These are phyloP conservation scores for Trichogramma evanescens DNA, from an alignment of 2,888 invertebrate species.

Conservation along the genomic window DNA sequence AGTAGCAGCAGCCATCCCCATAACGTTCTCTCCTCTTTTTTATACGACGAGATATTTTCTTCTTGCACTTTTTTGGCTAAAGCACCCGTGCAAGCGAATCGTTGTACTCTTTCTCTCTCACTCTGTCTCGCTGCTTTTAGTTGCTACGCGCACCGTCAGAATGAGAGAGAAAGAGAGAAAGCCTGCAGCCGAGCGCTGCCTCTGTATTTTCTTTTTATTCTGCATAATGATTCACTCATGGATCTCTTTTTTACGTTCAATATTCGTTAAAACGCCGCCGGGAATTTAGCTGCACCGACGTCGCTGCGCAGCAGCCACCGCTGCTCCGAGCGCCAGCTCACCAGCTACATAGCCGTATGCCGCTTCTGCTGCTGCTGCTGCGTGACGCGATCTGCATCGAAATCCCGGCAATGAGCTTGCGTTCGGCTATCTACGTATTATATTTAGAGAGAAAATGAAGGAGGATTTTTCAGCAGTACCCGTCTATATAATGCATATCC, in stretches of 20 bases:
- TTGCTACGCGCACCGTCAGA: no score
- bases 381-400: constrained; percentile 22
- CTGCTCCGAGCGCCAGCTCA: no score
- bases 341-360: no score
- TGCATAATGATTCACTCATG: constrained; percentile 19
- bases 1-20: neutral
- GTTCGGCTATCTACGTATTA: no score
- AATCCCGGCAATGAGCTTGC: constrained; percentile 23
- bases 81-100: constrained; percentile 12
- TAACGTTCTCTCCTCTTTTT: constrained; percentile 8
- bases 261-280: constrained; percentile 22
- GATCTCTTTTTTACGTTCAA: constrained; percentile 2
- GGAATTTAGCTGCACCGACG: constrained; percentile 8
- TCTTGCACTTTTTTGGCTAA: constrained; percentile 16
- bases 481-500: no score
- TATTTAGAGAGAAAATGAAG: no score
- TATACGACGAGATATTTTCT: constrained; percentile 19
- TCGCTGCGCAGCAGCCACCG: no score
- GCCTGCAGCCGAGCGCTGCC: no score
- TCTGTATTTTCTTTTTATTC: constrained; percentile 16
- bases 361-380: no score
- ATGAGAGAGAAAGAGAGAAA: no score
- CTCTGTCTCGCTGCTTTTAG: neutral
- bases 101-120: constrained; percentile 11
- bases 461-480: no score